Conservation (phyloP, 2,888 invertebrate genomes). For the Suillia variegata region DNA sequence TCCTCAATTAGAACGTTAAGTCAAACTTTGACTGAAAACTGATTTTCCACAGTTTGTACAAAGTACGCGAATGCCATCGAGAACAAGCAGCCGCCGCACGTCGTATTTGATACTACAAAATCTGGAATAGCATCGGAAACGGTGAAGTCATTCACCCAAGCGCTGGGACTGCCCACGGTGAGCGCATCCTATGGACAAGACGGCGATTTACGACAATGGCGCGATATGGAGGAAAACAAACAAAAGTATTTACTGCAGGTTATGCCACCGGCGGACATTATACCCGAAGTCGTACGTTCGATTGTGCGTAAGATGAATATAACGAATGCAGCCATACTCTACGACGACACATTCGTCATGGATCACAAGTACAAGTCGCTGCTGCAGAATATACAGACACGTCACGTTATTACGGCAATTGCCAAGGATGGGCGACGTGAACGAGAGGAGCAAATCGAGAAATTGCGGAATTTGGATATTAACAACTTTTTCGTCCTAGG, state of each 20-base stretch:
- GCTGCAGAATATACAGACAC: slow-evolving; percentile 85
- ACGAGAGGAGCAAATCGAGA: slow-evolving; percentile 70
- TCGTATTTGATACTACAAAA: slow-evolving; percentile 82
- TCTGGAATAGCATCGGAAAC: slow-evolving; percentile 82
- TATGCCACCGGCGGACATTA: slow-evolving; percentile 80
- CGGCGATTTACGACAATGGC: slow-evolving; percentile 84
- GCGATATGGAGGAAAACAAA: slow-evolving; percentile 72
- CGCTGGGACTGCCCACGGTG: slow-evolving; percentile 80
- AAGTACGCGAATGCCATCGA: slow-evolving; percentile 71
- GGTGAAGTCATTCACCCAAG: slow-evolving; percentile 81
- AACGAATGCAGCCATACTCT: slow-evolving; percentile 89
- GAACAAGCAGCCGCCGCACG: slow-evolving; percentile 73
- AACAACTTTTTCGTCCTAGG: slow-evolving; percentile 89
- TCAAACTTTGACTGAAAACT: background rate
- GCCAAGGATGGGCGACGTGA: slow-evolving; percentile 65
- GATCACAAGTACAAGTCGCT: slow-evolving; percentile 92
- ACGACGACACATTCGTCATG: slow-evolving; percentile 88
- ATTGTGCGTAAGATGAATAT: slow-evolving; percentile 84
- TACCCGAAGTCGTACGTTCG: slow-evolving; percentile 82
- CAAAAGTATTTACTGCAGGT: slow-evolving; percentile 76
- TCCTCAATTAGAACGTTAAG: background rate
- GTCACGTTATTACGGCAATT: slow-evolving; percentile 80
- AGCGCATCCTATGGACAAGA: slow-evolving; percentile 85
- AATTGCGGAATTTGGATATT: slow-evolving; percentile 80
- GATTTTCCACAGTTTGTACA: slow-evolving; percentile 70